A percentile compares a stretch with the other conserved stretches of the same genome.
phyloP scores from a whole-genome alignment of 2,888 invertebrate genomes.

The Cheilosia variabilis region DNA sequence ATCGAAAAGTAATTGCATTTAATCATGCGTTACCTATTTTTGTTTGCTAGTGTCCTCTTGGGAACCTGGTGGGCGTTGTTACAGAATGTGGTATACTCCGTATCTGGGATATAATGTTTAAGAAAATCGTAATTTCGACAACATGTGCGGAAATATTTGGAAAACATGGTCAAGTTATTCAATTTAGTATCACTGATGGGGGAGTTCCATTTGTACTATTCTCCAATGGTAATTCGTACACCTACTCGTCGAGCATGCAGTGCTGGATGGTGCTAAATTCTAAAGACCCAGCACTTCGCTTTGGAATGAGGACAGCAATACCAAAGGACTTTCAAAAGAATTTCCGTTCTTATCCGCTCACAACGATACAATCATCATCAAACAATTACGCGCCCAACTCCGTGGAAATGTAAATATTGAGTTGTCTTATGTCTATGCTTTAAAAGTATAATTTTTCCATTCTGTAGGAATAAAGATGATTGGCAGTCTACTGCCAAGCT shows the following conservation, averaged over 20 bases:
- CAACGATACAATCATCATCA: constrained; percentile 81
- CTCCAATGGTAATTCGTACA: constrained; percentile 93
- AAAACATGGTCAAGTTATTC: constrained; percentile 85
- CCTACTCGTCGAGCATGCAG: constrained; percentile 90
- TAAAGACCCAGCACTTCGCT: constrained; percentile 84
- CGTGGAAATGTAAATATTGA: constrained; percentile 78
- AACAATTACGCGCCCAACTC: constrained; percentile 78
- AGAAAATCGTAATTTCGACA: constrained; percentile 79
- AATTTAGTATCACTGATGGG: constrained; percentile 87
- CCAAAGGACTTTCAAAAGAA: constrained; percentile 82
- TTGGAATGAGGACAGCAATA: constrained; percentile 83
- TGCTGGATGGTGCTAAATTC: constrained; percentile 87
- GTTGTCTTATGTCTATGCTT: constrained; percentile 32
- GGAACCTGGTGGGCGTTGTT: constrained; percentile 82
- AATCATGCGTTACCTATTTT: no score
- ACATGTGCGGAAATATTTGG: constrained; percentile 81
- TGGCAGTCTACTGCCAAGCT: constrained; percentile 83
- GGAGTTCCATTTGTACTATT: constrained; percentile 93
- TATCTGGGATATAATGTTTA: constrained; percentile 81
- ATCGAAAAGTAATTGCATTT: no score
- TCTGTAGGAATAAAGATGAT: constrained; percentile 79
- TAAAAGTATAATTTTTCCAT: not conserved
- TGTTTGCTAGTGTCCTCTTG: constrained; percentile 80
- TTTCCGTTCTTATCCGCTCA: constrained; percentile 81
- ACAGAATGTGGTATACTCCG: constrained; percentile 82